Percentiles rank a stretch among this genome's conserved stretches.
Conservation (phyloP, 1,140 invertebrate species). For the Battus philenor region DNA sequence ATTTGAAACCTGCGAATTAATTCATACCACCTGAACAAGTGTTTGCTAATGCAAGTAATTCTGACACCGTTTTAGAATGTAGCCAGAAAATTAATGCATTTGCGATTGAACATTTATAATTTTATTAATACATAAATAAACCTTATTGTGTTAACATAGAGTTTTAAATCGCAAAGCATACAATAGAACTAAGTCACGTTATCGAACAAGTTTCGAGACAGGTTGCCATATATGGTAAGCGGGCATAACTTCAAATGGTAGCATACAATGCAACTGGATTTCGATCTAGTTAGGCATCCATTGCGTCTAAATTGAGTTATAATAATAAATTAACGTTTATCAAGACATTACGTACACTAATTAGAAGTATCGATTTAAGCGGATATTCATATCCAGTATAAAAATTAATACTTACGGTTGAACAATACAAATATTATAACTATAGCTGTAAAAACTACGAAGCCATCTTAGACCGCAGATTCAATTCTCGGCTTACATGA, state of each 20-base stretch:
- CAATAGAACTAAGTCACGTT: not conserved
- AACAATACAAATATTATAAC: too few species aligned
- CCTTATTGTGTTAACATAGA: not conserved
- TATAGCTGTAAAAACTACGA: too few species aligned
- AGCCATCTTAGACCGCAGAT: too few species aligned
- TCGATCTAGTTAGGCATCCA: slow-evolving; percentile 13
- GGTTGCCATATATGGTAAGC: slow-evolving; percentile 7
- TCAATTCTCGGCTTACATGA: too few species aligned
- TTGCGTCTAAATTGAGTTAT: slow-evolving; percentile 15
- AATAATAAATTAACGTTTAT: slow-evolving; percentile 18
- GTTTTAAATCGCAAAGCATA: not conserved
- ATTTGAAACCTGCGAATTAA: slow-evolving; percentile 8
- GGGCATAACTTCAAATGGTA: slow-evolving; percentile 2
- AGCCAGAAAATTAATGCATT: not conserved
- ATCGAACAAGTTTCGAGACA: slow-evolving; percentile 1
- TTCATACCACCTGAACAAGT: slow-evolving; percentile 14
- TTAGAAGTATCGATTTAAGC: too few species aligned
- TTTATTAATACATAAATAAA: not conserved
- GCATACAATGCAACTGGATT: slow-evolving; percentile 16
- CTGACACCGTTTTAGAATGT: slow-evolving; percentile 18
- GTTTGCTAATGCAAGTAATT: slow-evolving; percentile 11
- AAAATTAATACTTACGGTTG: too few species aligned
- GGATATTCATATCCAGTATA: too few species aligned
- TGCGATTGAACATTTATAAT: not conserved
- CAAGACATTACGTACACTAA: too few species aligned